phyloP scores from a whole-genome alignment of 2,797 vertebrate genomes.

The Melopsittacus undulatus region DNA sequence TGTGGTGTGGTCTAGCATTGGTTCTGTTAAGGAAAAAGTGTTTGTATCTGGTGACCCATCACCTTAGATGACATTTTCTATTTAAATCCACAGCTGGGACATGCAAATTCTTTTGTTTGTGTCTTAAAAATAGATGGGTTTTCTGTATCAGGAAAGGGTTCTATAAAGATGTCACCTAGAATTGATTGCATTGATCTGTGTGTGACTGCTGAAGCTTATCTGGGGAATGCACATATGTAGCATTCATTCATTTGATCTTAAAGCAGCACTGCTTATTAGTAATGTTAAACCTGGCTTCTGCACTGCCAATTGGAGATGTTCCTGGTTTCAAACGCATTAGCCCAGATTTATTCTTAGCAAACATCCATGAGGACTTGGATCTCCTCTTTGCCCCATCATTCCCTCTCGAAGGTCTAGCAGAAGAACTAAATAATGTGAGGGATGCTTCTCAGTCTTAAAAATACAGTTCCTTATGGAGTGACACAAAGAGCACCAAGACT shows the following conservation, averaged over 20 bases:
- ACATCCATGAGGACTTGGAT: not conserved
- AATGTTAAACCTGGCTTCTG: not conserved
- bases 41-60: not conserved
- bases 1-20: not conserved
- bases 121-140: not conserved
- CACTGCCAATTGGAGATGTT: not conserved
- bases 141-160: not conserved
- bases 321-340: not conserved
- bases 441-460: not conserved
- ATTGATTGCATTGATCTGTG: not conserved
- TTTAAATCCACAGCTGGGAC: not conserved
- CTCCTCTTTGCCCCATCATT: not conserved
- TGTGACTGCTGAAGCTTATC: not conserved
- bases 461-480: not conserved
- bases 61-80: not conserved
- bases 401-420: not conserved
- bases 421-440: not conserved
- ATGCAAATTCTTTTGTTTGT: not conserved
- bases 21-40: not conserved
- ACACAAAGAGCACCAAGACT: not conserved
- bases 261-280: not conserved
- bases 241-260: not conserved
- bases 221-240: not conserved
- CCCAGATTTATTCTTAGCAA: not conserved
- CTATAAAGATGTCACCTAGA: not conserved